A percentile compares a stretch with the other conserved stretches of the same genome.
Evolutionary conservation across 2,888 invertebrate species (phyloP).

Genomic region (Stictocephala bisonia): DNA sequence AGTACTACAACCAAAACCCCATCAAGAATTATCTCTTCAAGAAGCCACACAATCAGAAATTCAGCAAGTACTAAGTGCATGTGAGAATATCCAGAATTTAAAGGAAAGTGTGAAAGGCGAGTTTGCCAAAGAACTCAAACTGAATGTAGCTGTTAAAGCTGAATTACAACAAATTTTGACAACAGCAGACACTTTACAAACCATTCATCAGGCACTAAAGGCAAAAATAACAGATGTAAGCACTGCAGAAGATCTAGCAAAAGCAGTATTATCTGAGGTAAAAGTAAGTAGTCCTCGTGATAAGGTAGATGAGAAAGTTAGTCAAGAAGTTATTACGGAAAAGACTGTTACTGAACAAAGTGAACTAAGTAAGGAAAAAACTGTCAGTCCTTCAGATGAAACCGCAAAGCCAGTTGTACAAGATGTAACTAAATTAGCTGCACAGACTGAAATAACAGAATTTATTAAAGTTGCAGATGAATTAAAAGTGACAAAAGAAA

Average conservation of each 20-base stretch:
- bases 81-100: not conserved
- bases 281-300: too few relatives aligned
- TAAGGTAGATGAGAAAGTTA: too few relatives aligned
- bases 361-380: too few relatives aligned
- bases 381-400: too few relatives aligned
- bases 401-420: too few relatives aligned
- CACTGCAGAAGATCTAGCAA: not conserved
- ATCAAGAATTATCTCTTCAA: not conserved
- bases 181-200: not conserved
- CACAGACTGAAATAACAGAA: slow-evolving; percentile 8
- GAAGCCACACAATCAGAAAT: not conserved
- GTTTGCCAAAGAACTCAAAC: too few relatives aligned
- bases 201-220: not conserved
- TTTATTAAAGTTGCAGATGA: not conserved
- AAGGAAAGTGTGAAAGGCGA: not conserved
- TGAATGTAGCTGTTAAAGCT: too few relatives aligned
- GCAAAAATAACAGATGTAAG: not conserved
- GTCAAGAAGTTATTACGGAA: too few relatives aligned
- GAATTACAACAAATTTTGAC: slow-evolving; percentile 23
- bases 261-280: slow-evolving; percentile 10
- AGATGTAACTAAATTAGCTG: too few relatives aligned
- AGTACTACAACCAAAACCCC: not conserved
- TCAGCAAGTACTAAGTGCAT: not conserved
- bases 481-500: not conserved
- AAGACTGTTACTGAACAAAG: too few relatives aligned